A percentile compares a stretch with the other conserved stretches of the same genome.
Evolutionary conservation across 2,797 vertebrate genomes (phyloP).

Genomic region (Sternarchorhynchus goeldii): DNA sequence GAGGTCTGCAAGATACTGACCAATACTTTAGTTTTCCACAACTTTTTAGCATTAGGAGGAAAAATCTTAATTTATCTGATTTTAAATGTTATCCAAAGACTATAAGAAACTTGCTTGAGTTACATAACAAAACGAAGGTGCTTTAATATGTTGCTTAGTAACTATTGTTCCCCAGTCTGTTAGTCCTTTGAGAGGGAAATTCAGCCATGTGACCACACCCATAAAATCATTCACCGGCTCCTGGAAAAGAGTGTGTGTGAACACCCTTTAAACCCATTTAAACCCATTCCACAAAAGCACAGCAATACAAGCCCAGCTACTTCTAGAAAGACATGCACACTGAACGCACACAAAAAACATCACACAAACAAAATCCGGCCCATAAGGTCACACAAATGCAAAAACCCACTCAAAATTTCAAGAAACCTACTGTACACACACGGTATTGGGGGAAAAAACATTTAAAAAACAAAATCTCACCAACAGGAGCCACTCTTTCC

Average conservation of each 20-base stretch:
- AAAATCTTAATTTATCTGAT: neutral
- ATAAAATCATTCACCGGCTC: neutral
- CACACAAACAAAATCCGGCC: slow-evolving; percentile 1
- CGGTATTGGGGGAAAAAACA: neutral
- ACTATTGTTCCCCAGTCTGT: neutral
- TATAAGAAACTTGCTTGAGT: neutral
- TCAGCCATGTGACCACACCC: too few relatives aligned
- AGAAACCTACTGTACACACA: slow-evolving; percentile 14
- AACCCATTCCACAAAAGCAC: neutral
- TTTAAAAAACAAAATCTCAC: slow-evolving; percentile 22
- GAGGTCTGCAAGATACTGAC: neutral
- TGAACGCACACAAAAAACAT: slow-evolving; percentile 8
- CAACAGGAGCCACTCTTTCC: neutral
- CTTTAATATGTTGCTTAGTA: neutral
- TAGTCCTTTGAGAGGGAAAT: neutral
- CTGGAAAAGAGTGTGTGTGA: neutral
- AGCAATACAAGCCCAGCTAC: neutral
- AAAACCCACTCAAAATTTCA: too few relatives aligned
- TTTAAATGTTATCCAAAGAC: too few relatives aligned
- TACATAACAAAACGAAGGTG: slow-evolving; percentile 19
- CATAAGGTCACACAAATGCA: neutral
- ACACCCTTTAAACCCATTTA: neutral
- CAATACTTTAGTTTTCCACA: slow-evolving; percentile 4
- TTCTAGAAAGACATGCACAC: slow-evolving; percentile 7
- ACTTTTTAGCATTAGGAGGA: neutral